These are phyloP conservation scores for Euura saliciscinereae DNA, from an alignment of 1,140 invertebrate genomes.

Conservation along the genomic window DNA sequence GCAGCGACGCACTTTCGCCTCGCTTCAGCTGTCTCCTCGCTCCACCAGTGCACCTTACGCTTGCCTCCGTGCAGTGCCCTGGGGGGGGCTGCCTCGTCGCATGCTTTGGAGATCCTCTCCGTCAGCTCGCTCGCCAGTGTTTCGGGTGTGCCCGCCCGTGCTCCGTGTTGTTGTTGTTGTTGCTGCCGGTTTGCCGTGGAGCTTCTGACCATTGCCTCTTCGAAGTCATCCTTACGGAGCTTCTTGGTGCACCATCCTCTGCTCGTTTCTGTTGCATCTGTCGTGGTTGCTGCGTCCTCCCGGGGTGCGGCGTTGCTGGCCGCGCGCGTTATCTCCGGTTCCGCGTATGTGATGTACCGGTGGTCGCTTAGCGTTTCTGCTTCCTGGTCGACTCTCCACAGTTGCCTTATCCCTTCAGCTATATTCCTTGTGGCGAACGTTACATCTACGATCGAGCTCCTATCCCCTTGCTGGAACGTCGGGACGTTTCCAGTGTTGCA, in stretches of 20 bases:
- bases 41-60: not conserved
- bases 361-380: not conserved
- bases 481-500: not conserved
- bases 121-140: too few relatives aligned
- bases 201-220: too few relatives aligned
- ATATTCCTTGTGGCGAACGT: not conserved
- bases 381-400: not conserved
- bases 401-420: not conserved
- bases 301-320: too few relatives aligned
- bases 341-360: not conserved
- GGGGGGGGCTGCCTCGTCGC: not conserved
- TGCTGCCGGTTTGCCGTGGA: too few relatives aligned
- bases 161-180: too few relatives aligned
- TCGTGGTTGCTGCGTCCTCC: too few relatives aligned
- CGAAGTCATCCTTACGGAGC: too few relatives aligned
- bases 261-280: too few relatives aligned
- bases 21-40: not conserved
- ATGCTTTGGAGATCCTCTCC: not conserved
- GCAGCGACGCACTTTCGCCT: not conserved
- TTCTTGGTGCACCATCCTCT: too few relatives aligned
- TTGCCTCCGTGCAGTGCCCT: not conserved
- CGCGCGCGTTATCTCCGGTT: too few relatives aligned
- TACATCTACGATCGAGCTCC: constrained; percentile 27
- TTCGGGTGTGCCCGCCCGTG: too few relatives aligned
- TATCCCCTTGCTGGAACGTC: constrained; percentile 23